These are phyloP conservation scores for Cynopterus sphinx DNA, from an alignment of 2,797 vertebrate genomes.

Conservation along the genomic window DNA sequence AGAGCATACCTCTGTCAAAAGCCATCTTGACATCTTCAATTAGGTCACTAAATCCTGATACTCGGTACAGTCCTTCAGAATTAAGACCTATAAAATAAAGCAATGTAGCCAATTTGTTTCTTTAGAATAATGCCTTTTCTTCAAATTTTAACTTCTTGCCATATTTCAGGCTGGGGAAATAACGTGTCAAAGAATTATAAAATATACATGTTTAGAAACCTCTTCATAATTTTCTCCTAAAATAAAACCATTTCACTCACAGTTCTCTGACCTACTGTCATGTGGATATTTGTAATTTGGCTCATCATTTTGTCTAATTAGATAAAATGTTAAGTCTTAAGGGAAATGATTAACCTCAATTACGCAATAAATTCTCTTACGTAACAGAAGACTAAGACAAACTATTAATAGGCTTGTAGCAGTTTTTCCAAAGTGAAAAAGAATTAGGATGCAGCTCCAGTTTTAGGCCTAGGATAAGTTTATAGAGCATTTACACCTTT, in stretches of 20 bases:
- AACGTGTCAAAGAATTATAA: constrained; percentile 46
- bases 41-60: constrained; percentile 98
- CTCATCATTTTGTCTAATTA: constrained; percentile 63
- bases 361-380: constrained; percentile 54
- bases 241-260: constrained; percentile 66
- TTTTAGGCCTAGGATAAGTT: constrained; percentile 1
- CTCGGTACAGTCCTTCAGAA: constrained; percentile 98
- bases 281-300: constrained; percentile 54
- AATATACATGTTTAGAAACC: constrained; percentile 57
- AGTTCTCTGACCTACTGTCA: constrained; percentile 50
- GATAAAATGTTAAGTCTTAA: constrained; percentile 58
- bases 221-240: constrained; percentile 61
- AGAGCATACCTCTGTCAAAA: constrained; percentile 95
- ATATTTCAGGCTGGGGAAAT: constrained; percentile 10
- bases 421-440: constrained; percentile 36
- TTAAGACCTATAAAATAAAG: constrained; percentile 90
- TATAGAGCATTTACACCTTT: constrained; percentile 15
- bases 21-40: constrained; percentile 98
- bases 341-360: constrained; percentile 76
- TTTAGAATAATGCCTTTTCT: not conserved
- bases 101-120: not conserved
- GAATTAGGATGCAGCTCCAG: constrained; percentile 55
- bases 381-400: constrained; percentile 71
- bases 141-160: constrained; percentile 28
- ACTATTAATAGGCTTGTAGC: constrained; percentile 15